These are phyloP conservation scores for Neocrepidodera transversa DNA, from an alignment of 2,888 invertebrate genomes.

Conservation along the genomic window DNA sequence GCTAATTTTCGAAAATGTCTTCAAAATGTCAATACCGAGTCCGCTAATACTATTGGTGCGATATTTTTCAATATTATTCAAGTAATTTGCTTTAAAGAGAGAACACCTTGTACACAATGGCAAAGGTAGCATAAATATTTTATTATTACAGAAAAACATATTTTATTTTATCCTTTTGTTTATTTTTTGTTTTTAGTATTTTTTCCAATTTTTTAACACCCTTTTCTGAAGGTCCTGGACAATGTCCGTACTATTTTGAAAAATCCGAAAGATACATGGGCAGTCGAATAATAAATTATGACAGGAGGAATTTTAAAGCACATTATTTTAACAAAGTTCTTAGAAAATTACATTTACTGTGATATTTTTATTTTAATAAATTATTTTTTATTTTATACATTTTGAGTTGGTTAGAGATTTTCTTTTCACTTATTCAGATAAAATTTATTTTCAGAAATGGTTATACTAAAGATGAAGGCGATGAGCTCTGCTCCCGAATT, in stretches of 20 bases:
- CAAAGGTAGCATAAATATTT: conserved; percentile 62
- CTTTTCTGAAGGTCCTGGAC: neutral
- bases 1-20: conserved; percentile 74
- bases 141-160: conserved; percentile 32
- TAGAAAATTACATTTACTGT: conserved; percentile 28
- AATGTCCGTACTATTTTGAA: conserved; percentile 32
- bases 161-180: conserved; percentile 12
- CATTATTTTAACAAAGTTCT: conserved; percentile 22
- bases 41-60: conserved; percentile 75
- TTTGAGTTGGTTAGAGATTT: too few species aligned
- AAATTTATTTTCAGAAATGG: conserved; percentile 64
- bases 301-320: conserved; percentile 6
- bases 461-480: conserved; percentile 66
- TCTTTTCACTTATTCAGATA: too few species aligned
- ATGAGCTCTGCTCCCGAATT: conserved; percentile 67
- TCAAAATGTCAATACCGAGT: conserved; percentile 70
- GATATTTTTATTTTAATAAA: conserved; percentile 17
- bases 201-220: conserved; percentile 5
- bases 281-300: conserved; percentile 6
- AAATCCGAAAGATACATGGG: conserved; percentile 30
- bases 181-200: conserved; percentile 29
- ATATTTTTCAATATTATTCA: conserved; percentile 79
- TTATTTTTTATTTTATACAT: conserved; percentile 23
- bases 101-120: conserved; percentile 69
- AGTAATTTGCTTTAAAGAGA: conserved; percentile 74